Evolutionary conservation across 1,140 invertebrate genomes (phyloP).

Genomic region (Panagrolaimus sp.): DNA sequence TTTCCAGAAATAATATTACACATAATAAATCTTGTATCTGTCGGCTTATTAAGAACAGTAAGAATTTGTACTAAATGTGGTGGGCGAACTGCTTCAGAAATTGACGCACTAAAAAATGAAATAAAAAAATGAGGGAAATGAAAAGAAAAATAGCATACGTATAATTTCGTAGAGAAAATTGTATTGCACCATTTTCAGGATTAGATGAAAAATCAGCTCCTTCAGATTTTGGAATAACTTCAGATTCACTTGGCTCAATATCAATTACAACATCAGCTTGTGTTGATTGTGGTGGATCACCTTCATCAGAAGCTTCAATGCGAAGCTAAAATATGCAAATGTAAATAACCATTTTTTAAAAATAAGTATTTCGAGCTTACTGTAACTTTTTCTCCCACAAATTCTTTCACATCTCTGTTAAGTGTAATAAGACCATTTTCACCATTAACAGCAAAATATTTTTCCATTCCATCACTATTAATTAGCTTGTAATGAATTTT

Average conservation of each 20-base stretch:
- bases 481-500: slow-evolving; percentile 40
- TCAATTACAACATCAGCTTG: slow-evolving; percentile 44
- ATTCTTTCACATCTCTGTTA: slow-evolving; percentile 28
- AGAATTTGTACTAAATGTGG: slow-evolving; percentile 46
- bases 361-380: slow-evolving; percentile 30
- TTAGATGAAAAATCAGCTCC: slow-evolving; percentile 15
- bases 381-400: slow-evolving; percentile 40
- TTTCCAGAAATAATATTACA: slow-evolving; percentile 52
- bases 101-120: slow-evolving; percentile 41
- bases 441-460: slow-evolving; percentile 42
- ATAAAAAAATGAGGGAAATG: slow-evolving; percentile 3
- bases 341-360: neutral
- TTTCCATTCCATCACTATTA: slow-evolving; percentile 40
- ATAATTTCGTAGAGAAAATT: slow-evolving; percentile 48
- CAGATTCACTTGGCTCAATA: slow-evolving; percentile 31
- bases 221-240: slow-evolving; percentile 25
- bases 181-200: slow-evolving; percentile 31
- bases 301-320: slow-evolving; percentile 50
- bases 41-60: slow-evolving; percentile 48
- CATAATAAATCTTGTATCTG: slow-evolving; percentile 53
- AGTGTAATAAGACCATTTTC: slow-evolving; percentile 48
- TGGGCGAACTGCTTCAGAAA: slow-evolving; percentile 49
- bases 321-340: slow-evolving; percentile 34
- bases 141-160: slow-evolving; percentile 33
- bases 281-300: slow-evolving; percentile 38